Percentiles rank a stretch among this genome's conserved stretches.
These are phyloP conservation scores for Chaetodon auriga DNA, from an alignment of 2,113 vertebrate species.

Conservation along the genomic window DNA sequence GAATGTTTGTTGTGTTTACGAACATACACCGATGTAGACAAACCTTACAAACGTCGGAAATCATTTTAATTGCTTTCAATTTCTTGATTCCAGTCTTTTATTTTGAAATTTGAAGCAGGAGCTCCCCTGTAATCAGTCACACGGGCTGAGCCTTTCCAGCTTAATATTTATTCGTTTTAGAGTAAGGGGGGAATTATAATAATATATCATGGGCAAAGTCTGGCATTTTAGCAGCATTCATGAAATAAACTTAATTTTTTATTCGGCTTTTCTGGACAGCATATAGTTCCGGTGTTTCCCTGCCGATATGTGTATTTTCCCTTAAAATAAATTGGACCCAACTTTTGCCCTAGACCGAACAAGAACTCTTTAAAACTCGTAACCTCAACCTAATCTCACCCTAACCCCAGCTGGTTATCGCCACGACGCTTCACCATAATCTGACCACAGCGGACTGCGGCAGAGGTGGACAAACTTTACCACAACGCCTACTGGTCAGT, in stretches of 20 bases:
- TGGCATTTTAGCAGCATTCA: not conserved
- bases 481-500: fast-evolving
- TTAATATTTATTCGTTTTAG: not conserved
- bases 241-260: not conserved
- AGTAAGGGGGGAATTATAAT: no score
- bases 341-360: no score
- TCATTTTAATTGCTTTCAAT: no score
- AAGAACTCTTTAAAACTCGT: no score
- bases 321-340: no score
- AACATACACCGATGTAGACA: no score
- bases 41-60: no score
- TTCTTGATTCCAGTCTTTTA: no score
- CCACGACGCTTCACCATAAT: not conserved
- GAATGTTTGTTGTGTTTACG: no score
- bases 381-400: not conserved
- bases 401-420: no score
- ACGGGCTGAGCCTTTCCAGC: not conserved
- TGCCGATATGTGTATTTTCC: not conserved
- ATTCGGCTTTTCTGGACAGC: not conserved
- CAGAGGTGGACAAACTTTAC: fast-evolving
- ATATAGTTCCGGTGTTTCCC: not conserved
- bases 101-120: no score
- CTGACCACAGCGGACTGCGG: not conserved
- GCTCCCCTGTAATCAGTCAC: no score
- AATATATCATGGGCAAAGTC: fast-evolving